phyloP scores from a whole-genome alignment of 2,113 vertebrate species.

The Eupsittula cactorum region DNA sequence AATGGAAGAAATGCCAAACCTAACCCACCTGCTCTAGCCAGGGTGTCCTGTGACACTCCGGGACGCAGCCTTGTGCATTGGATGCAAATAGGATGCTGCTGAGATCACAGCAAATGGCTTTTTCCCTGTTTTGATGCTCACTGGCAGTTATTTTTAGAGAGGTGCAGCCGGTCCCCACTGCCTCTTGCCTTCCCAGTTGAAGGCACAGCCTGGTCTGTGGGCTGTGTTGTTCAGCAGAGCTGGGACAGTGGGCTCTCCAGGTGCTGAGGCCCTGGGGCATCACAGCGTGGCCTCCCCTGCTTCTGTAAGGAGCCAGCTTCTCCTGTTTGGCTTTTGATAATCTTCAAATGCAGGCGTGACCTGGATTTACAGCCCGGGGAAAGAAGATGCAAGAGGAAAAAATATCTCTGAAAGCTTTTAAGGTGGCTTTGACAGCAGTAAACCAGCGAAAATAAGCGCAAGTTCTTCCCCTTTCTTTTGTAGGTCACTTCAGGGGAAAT shows the following conservation, averaged over 20 bases:
- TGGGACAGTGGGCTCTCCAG: background rate
- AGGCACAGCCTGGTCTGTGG: accelerated
- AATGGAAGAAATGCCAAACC: background rate
- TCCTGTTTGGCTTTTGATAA: slow-evolving; percentile 49
- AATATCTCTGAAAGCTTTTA: background rate
- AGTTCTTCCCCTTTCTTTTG: slow-evolving; percentile 33
- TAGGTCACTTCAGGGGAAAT: slow-evolving; percentile 39
- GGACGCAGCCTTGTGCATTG: accelerated
- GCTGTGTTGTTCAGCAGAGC: background rate
- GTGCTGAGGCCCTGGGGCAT: background rate
- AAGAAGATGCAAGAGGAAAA: background rate
- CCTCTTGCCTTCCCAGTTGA: accelerated
- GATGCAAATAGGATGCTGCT: accelerated
- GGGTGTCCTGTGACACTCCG: background rate
- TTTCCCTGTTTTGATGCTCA: background rate
- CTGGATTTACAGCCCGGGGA: background rate
- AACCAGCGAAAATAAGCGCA: slow-evolving; percentile 37
- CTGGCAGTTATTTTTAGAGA: accelerated
- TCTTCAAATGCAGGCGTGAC: slow-evolving; percentile 29
- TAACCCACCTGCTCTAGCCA: accelerated
- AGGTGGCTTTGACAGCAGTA: slow-evolving; percentile 44
- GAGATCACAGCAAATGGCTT: accelerated
- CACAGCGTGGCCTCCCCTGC: background rate
- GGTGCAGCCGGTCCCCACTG: accelerated
- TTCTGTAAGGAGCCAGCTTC: background rate